These are phyloP conservation scores for Chloroceryle aenea DNA, from an alignment of 2,113 vertebrate genomes.

Conservation along the genomic window DNA sequence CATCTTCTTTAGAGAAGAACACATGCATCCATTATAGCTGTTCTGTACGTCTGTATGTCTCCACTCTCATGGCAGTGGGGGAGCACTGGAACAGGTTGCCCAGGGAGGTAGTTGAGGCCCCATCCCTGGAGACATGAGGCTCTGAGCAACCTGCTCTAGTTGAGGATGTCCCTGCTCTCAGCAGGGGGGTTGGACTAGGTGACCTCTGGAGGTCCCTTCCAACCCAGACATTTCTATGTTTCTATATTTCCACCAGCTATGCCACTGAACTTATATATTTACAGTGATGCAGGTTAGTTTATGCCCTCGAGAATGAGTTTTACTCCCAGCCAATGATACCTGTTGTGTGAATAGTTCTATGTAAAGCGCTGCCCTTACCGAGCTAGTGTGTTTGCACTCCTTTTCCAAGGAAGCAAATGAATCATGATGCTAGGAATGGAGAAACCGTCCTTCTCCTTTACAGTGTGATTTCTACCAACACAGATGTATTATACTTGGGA, in stretches of 20 bases:
- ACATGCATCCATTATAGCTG: rapidly evolving
- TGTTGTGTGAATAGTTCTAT: neutral
- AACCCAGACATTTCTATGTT: too few relatives aligned
- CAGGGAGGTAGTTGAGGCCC: too few relatives aligned
- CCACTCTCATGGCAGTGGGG: too few relatives aligned
- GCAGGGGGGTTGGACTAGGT: too few relatives aligned
- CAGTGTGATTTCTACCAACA: neutral
- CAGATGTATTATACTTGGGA: neutral
- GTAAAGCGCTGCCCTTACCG: neutral
- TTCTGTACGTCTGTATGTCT: rapidly evolving
- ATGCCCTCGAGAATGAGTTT: neutral
- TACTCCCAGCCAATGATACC: neutral
- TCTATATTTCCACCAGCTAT: too few relatives aligned
- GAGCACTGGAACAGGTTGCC: too few relatives aligned
- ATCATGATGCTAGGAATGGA: neutral
- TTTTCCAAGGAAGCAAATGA: neutral
- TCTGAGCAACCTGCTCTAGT: too few relatives aligned
- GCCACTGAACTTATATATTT: too few relatives aligned
- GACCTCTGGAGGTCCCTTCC: too few relatives aligned
- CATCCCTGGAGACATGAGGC: too few relatives aligned
- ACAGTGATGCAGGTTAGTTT: neutral
- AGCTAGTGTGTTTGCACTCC: neutral
- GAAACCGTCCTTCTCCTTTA: neutral
- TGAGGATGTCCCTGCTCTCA: too few relatives aligned
- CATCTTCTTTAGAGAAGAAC: neutral